Percentiles rank a stretch among this genome's conserved stretches.
phyloP scores from a whole-genome alignment of 2,797 vertebrate species.

The Euphonia xanthogaster region DNA sequence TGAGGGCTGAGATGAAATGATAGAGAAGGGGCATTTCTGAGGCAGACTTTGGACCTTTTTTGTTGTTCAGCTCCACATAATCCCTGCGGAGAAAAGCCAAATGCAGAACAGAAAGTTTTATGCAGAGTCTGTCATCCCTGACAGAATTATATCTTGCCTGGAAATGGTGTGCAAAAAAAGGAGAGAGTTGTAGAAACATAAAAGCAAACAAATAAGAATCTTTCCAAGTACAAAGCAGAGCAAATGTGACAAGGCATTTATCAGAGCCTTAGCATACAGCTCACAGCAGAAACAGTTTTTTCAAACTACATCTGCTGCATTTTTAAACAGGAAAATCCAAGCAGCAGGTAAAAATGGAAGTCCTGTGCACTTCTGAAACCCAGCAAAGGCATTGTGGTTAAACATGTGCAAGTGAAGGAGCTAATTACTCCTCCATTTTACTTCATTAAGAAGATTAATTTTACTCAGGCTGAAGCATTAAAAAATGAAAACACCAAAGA shows the following conservation, averaged over 20 bases:
- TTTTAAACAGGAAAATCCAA: not conserved
- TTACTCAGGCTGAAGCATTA: conserved; percentile 7
- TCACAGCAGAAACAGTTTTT: conserved; percentile 18
- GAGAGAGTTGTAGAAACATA: conserved; percentile 12
- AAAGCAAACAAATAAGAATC: conserved; percentile 44
- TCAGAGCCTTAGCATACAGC: not conserved
- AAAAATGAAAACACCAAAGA: conserved; percentile 37
- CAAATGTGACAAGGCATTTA: conserved; percentile 34
- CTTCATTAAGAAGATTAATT: conserved; percentile 55
- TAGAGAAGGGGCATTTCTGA: not conserved
- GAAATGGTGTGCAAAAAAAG: not conserved
- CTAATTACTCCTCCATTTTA: conserved; percentile 20
- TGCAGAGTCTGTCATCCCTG: not conserved
- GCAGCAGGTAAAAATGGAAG: not conserved
- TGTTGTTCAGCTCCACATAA: not conserved
- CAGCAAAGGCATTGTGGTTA: not conserved
- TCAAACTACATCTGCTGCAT: not conserved
- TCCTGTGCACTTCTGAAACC: not conserved
- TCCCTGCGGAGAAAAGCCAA: not conserved
- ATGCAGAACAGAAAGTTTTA: not conserved
- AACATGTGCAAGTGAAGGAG: not conserved
- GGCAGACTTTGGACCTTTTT: not conserved
- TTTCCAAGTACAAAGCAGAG: conserved; percentile 26
- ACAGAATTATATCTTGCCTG: not conserved
- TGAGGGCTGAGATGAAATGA: not conserved